Conservation (phyloP, 2,113 vertebrate species). For the Synodontis membranacea region DNA sequence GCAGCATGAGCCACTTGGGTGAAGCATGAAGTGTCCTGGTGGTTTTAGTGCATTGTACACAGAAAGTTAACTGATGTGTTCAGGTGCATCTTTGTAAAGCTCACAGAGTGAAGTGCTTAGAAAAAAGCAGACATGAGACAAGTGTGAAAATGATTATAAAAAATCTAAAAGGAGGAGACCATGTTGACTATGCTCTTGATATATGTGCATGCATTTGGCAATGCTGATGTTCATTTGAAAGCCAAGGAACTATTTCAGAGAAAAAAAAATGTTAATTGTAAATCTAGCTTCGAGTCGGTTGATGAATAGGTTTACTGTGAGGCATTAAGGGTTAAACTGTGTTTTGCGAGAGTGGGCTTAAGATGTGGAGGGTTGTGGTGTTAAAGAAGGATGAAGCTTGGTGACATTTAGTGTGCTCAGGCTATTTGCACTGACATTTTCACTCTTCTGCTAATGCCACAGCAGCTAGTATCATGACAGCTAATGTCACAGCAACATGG, state of each 20-base stretch:
- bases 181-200: not conserved
- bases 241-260: not conserved
- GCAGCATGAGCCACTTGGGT: no score
- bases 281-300: not conserved
- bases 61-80: no score
- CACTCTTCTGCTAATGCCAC: constrained; percentile 52
- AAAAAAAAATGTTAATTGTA: not conserved
- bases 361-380: constrained; percentile 5
- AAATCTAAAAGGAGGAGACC: not conserved
- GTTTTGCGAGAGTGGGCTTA: not conserved
- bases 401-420: constrained; percentile 48
- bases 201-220: not conserved
- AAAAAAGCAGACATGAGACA: no score
- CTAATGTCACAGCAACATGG: constrained; percentile 42
- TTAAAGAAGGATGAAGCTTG: constrained; percentile 18
- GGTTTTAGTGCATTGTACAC: no score
- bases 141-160: no score
- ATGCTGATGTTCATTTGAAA: not conserved
- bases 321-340: not conserved
- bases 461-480: constrained; percentile 41
- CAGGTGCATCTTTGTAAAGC: no score
- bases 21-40: no score
- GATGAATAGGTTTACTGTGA: not conserved
- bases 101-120: no score
- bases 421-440: constrained; percentile 55